A percentile compares a stretch with the other conserved stretches of the same genome.
Conservation (phyloP, 2,113 vertebrate species). For the Rhodinocichla rosea region DNA sequence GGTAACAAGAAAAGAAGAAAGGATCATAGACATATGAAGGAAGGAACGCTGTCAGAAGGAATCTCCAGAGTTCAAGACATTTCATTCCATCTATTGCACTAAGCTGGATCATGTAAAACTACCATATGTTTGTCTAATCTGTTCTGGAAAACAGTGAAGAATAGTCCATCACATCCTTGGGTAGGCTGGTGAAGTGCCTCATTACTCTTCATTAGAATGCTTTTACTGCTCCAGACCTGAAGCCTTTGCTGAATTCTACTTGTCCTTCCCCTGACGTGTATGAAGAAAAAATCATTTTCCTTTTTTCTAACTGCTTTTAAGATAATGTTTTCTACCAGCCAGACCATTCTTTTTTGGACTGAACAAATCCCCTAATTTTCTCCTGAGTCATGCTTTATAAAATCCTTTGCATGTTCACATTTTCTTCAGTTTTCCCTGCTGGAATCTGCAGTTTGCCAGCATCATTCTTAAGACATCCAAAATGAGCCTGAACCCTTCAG, state of each 20-base stretch:
- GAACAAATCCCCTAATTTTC: not conserved
- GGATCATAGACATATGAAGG: not conserved
- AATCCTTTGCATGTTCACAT: not conserved
- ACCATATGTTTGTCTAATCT: constrained; percentile 36
- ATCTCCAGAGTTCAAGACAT: not conserved
- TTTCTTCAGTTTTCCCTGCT: not conserved
- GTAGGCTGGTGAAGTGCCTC: constrained; percentile 23
- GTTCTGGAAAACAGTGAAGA: constrained; percentile 18
- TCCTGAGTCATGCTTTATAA: not conserved
- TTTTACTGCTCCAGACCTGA: not conserved
- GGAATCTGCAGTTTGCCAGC: not conserved
- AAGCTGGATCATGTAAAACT: not conserved
- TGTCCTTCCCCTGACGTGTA: not conserved
- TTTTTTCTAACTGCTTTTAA: not conserved
- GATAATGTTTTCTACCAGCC: not conserved
- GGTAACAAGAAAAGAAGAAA: not conserved
- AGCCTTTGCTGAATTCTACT: not conserved
- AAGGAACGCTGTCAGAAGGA: not conserved
- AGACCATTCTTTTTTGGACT: not conserved
- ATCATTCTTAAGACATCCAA: not conserved
- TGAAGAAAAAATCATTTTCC: not conserved
- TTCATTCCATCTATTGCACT: not conserved
- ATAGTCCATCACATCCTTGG: constrained; percentile 28
- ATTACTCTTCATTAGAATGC: constrained; percentile 46
- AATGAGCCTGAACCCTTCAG: not conserved